Evolutionary conservation across 2,113 vertebrate species (phyloP), one percentile per base, ranked within the genome.

Genomic region (Sinocyclocheilus anophthalmus): DNA sequence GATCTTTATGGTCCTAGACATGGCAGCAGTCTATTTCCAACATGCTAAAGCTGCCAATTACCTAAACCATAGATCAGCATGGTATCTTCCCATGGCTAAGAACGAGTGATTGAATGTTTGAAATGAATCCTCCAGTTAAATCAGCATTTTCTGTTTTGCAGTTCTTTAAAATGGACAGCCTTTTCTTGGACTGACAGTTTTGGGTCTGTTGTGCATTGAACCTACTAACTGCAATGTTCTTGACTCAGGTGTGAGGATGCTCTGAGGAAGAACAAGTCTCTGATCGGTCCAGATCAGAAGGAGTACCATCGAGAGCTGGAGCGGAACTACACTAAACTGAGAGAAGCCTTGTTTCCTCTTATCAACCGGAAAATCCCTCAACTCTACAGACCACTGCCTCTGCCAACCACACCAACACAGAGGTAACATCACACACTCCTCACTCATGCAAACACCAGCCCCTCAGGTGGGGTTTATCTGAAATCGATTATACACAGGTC

Each of bases 231-330:
- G 1, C 14, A 37, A 8, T 67, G 33, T 45, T 81, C 3, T 22
- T 57, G 37, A 14, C 63, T 11, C 92, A 98, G 97, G 92, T 98
- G 97, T 89, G 96, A 97, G 88, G 96, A 98, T 6, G 97, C 97
- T 8, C 92, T 98, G 57, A 93, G 94, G 72, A 97, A 95, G 90
- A 98, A 97, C 91, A 98, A 98, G 88, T 85, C 93, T 26, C 92
- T 98, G 90, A 98, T 98, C 70, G 97, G 96, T 2, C 93, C 95
- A 0, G 97, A 98, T 91, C 97, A 97, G 91, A 96, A 95, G 75
- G 97, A 98, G 84, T 98, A 98, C 90, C 97, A 97, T 84, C 92
- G 95, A 0, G 96, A 98, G 86, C 86, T 98, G 88, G 97, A 98
- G 91, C 95, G 96, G 73, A 97, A 98, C 93, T 97, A 96, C 90